Percentiles rank a stretch among this genome's conserved stretches.
phyloP scores from a whole-genome alignment of 64 coral and sea anemone genomes.

The Dendrophyllia cribrosa region DNA sequence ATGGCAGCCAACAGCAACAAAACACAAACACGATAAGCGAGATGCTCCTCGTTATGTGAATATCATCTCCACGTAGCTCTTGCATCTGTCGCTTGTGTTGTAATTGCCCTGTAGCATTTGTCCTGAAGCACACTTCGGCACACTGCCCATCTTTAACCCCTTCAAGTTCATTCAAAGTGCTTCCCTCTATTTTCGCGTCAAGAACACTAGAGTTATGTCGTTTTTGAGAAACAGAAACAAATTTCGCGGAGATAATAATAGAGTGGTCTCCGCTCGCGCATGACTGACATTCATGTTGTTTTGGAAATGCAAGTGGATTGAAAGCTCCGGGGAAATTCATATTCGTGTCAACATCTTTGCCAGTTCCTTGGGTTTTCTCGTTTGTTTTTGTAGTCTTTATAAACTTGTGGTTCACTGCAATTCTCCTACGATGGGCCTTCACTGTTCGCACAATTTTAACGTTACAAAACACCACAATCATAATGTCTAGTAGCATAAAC shows the following conservation, averaged over 20 bases:
- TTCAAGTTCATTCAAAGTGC: not conserved
- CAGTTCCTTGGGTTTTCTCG: not conserved
- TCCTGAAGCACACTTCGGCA: not conserved
- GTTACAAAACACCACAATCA: constrained; percentile 55
- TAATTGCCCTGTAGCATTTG: not conserved
- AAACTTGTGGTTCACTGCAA: not conserved
- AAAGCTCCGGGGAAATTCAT: not conserved
- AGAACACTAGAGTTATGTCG: not conserved
- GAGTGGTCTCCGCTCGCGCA: not conserved
- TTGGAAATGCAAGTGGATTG: not conserved
- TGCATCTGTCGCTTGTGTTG: not conserved
- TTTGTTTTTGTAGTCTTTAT: not conserved
- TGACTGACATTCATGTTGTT: not conserved
- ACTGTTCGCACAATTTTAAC: constrained; percentile 43
- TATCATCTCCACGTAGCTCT: constrained; percentile 54
- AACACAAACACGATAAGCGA: constrained; percentile 63
- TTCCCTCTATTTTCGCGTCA: not conserved
- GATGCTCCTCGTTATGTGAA: constrained; percentile 42
- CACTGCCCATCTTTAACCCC: not conserved
- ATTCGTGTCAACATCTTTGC: not conserved
- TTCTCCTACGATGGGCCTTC: constrained; percentile 10
- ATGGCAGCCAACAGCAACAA: constrained; percentile 68
- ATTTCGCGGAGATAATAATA: not conserved
- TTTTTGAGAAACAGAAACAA: not conserved
- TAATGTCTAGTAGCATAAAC: constrained; percentile 39